Conservation (phyloP, 64 coral and sea anemone genomes). For the Stylophora pistillata region DNA sequence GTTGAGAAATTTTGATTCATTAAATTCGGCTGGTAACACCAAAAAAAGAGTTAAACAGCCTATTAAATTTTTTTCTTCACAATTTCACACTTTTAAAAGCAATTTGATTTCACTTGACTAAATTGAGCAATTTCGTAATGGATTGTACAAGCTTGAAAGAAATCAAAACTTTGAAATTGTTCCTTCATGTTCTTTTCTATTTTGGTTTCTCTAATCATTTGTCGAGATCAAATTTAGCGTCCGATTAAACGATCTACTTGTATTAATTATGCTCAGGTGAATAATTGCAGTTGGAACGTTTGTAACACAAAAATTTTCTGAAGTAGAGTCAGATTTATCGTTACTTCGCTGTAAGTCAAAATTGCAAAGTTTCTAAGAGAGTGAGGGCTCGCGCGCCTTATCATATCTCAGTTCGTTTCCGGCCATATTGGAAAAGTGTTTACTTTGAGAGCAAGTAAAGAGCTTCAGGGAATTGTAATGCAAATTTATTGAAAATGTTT, state of each 20-base stretch:
- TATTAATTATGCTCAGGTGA: background rate
- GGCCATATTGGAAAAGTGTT: conserved; percentile 51
- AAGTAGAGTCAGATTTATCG: background rate
- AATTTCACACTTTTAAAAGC: conserved; percentile 14
- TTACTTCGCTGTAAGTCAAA: background rate
- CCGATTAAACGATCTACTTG: background rate
- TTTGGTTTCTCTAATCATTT: background rate
- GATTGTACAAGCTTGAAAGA: conserved; percentile 8
- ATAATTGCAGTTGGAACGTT: conserved; percentile 21
- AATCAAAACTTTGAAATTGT: conserved; percentile 38
- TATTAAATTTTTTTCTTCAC: background rate
- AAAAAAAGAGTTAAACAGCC: background rate
- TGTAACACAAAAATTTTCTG: background rate
- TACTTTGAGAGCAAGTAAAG: conserved; percentile 40
- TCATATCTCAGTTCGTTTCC: conserved; percentile 46
- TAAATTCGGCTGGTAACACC: background rate
- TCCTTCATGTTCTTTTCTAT: conserved; percentile 3
- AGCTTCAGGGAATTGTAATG: conserved; percentile 46
- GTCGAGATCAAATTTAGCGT: background rate
- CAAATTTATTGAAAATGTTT: conserved; percentile 44
- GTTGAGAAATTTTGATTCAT: background rate
- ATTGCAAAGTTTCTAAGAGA: background rate
- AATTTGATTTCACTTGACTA: conserved; percentile 4
- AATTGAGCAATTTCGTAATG: conserved; percentile 12
- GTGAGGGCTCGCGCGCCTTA: conserved; percentile 25